A percentile compares a stretch with the other conserved stretches of the same genome.
Conservation (phyloP, 2,888 invertebrate species). For the Seira ritae region DNA sequence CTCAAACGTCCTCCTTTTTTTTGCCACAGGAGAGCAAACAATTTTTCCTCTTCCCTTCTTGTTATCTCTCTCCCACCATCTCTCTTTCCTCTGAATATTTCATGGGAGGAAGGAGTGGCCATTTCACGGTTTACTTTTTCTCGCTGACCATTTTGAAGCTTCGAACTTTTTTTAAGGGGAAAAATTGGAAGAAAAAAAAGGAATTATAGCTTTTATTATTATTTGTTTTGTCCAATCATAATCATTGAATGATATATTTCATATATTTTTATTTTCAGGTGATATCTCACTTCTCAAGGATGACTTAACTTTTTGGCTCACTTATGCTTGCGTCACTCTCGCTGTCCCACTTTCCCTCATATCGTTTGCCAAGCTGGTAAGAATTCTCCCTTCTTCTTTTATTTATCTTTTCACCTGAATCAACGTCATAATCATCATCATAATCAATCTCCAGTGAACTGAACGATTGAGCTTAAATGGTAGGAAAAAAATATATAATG, state of each 20-base stretch:
- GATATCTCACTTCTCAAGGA: conserved; percentile 77
- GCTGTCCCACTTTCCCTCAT: conserved; percentile 78
- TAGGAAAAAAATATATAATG: not conserved
- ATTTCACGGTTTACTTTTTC: not conserved
- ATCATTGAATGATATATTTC: no score
- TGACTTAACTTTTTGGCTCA: conserved; percentile 81
- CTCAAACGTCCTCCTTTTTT: not conserved
- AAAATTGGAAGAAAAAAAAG: not conserved
- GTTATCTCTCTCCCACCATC: not conserved
- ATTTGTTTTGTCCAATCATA: conserved; percentile 12
- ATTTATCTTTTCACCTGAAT: conserved; percentile 44
- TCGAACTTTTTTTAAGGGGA: not conserved
- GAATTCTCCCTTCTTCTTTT: conserved; percentile 45
- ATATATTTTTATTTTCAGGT: conserved; percentile 74
- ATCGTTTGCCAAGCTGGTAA: conserved; percentile 77
- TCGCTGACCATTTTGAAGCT: not conserved
- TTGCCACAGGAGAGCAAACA: not conserved
- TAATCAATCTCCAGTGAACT: conserved; percentile 13
- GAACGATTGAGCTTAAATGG: conserved; percentile 10
- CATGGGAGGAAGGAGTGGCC: conserved; percentile 12
- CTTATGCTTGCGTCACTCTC: conserved; percentile 79
- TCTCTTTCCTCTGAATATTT: conserved; percentile 11
- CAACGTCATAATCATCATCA: conserved; percentile 16
- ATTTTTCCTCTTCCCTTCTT: conserved; percentile 73
- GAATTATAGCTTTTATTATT: conserved; percentile 22